phyloP scores from a whole-genome alignment of 2,797 vertebrate species.

The Girardinus metallicus region DNA sequence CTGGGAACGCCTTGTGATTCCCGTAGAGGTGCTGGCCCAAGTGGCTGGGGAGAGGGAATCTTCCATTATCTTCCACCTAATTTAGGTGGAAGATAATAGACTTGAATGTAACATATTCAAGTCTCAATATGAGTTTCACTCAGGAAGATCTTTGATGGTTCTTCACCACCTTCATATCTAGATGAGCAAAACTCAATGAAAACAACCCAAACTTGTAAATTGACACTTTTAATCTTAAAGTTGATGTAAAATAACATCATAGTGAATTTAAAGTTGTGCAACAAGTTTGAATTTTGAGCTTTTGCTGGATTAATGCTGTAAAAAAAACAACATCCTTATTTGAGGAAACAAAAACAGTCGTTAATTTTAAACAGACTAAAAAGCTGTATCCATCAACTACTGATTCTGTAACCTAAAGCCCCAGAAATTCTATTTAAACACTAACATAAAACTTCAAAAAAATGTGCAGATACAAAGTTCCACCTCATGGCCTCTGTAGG shows the following conservation, averaged over 20 bases:
- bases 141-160: background rate
- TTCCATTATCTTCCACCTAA: too few relatives aligned
- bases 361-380: constrained; percentile 20
- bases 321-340: constrained; percentile 22
- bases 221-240: background rate
- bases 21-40: too few relatives aligned
- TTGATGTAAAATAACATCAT: background rate
- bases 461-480: constrained; percentile 46
- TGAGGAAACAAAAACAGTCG: constrained; percentile 24
- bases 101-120: background rate
- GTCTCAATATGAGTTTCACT: background rate
- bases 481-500: constrained; percentile 19
- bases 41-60: too few relatives aligned
- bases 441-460: constrained; percentile 70
- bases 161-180: background rate
- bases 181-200: background rate
- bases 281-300: background rate
- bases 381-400: constrained; percentile 36
- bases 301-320: background rate
- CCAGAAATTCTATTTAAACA: constrained; percentile 57
- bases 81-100: too few relatives aligned
- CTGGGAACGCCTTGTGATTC: too few relatives aligned
- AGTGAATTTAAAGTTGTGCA: background rate
- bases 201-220: background rate
- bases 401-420: constrained; percentile 40